A percentile compares a stretch with the other conserved stretches of the same genome.
Evolutionary conservation across 2,888 invertebrate species (phyloP).

Genomic region (Epirrhoe tristata): DNA sequence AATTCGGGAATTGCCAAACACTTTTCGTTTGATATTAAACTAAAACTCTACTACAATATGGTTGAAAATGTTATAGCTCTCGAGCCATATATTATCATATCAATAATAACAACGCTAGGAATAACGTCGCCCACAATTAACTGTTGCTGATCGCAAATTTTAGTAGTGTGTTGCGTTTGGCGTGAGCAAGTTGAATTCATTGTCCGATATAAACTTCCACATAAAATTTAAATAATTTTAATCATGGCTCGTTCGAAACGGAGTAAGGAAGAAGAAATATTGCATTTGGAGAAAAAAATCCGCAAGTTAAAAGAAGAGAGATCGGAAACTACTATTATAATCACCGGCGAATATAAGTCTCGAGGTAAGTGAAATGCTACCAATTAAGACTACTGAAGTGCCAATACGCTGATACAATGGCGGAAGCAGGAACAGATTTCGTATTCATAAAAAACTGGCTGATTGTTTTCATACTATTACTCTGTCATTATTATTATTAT

Average conservation of each 20-base stretch:
- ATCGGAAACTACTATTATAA: neutral
- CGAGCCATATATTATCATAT: too few species aligned
- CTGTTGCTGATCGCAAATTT: neutral
- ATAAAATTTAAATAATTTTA: neutral
- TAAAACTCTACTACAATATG: too few species aligned
- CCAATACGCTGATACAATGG: too few species aligned
- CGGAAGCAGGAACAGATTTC: too few species aligned
- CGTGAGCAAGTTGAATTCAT: neutral
- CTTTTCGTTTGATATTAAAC: too few species aligned
- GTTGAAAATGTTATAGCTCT: too few species aligned
- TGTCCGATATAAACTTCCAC: neutral
- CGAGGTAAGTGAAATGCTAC: neutral
- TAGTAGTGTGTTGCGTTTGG: constrained; percentile 1
- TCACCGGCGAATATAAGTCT: constrained; percentile 8
- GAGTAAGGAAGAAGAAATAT: constrained; percentile 16
- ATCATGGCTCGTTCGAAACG: constrained; percentile 18
- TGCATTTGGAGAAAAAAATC: constrained; percentile 16
- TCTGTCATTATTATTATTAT: too few species aligned
- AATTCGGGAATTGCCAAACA: too few species aligned
- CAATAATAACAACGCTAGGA: too few species aligned
- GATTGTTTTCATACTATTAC: too few species aligned
- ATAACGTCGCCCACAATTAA: too few species aligned
- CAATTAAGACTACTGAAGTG: neutral
- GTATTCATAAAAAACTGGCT: too few species aligned
- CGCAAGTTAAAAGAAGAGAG: constrained; percentile 8